phyloP scores from a whole-genome alignment of 2,113 vertebrate species.

The Holacanthus passer region DNA sequence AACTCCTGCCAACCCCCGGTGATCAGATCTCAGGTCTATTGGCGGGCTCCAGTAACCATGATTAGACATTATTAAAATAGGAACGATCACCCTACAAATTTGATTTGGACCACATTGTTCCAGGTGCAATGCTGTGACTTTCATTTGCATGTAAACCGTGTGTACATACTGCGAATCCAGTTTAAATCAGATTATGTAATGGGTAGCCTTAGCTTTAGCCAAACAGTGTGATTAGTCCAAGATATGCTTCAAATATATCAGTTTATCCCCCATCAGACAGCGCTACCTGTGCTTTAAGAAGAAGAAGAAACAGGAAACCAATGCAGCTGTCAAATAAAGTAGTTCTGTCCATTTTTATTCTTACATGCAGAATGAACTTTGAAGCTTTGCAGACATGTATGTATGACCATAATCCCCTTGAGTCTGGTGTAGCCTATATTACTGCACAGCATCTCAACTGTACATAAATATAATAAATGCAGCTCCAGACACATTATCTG shows the following conservation, averaged over 20 bases:
- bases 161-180: not conserved
- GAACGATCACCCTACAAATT: too few relatives aligned
- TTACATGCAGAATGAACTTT: not conserved
- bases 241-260: not conserved
- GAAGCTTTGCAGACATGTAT: not conserved
- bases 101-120: not conserved
- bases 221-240: not conserved
- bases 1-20: too few relatives aligned
- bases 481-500: not conserved
- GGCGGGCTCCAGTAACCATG: too few relatives aligned
- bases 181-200: constrained; percentile 20
- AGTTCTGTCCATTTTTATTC: not conserved
- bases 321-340: not conserved
- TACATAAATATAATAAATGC: not conserved
- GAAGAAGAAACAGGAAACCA: not conserved
- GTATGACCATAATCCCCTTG: not conserved
- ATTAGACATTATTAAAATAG: too few relatives aligned
- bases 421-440: not conserved
- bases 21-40: too few relatives aligned
- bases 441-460: not conserved
- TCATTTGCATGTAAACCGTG: not conserved
- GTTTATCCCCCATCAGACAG: not conserved
- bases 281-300: not conserved
- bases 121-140: not conserved
- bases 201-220: not conserved